Base-by-base conservation (phyloP, 2,113 vertebrate genomes). In the Thalassoma bifasciatum region DNA sequence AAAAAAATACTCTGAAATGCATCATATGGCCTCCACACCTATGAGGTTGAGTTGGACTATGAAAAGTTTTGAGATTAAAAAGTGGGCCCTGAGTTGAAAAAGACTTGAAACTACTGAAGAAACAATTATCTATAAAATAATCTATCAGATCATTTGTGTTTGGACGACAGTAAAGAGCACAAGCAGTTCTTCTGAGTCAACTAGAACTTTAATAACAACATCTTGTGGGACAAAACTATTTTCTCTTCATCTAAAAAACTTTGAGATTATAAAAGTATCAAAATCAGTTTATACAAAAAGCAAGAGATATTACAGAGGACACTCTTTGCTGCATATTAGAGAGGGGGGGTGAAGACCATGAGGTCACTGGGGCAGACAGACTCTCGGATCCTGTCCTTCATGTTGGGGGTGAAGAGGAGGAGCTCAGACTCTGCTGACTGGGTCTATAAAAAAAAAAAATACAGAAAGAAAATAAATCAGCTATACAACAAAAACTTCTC, bases 281-380 rank as follows among this genome's bases (percentile, higher is more conserved):
- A 42, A 44, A 60, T 16, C 3, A 10, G 12, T 13, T 16, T 40
- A 7, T 37, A n/a, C n/a, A 54, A 3, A 23, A 44, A 10, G 22
- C 5, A 47, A 4, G 1, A 1, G 19, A 9, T 30, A 47, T 17
- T 53, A 0, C 47, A 22, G 38, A 10, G 24, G n/a, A 64, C 16
- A 46, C 5, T 17, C 17, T 22, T 14, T 51, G 34, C 24, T 72
- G 14, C 24, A 50, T 1, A 17, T 74, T 76, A 69, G 56, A 69
- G n/a, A 0, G 92, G 92, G 46, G 92, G 92, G 0, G 92, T 94
- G 75, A 94, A 94, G 60, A 87, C 84, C 91, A 95, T 93, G 10
- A 94, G 93, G 76, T 94, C 94, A 63, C 37, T 77, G 0, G 89
- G 90, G 68, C 93, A 94, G 58, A 91, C 83, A 0, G 92, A 94